A percentile compares a stretch with the other conserved stretches of the same genome.
These are phyloP conservation scores for Tetrao urogallus DNA, from an alignment of 2,113 vertebrate genomes.

Conservation along the genomic window DNA sequence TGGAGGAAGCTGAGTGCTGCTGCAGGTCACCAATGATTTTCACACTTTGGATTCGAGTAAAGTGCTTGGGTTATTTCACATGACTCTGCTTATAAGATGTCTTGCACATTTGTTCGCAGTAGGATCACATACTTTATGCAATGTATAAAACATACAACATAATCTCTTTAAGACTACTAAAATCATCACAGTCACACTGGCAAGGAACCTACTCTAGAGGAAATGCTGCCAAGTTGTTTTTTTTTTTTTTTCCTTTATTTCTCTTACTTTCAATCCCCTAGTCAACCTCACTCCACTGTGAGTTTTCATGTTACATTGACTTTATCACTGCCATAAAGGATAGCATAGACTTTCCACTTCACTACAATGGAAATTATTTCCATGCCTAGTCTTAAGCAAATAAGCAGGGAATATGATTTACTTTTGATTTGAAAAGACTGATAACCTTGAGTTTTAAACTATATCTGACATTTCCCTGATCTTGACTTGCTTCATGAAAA, in stretches of 20 bases:
- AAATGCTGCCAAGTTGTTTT: neutral
- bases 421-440: conserved; percentile 45
- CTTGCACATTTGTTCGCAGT: neutral
- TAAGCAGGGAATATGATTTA: conserved; percentile 32
- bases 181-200: neutral
- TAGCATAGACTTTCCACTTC: neutral
- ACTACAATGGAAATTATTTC: conserved; percentile 38
- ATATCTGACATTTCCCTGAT: conserved; percentile 54
- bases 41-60: neutral
- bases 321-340: conserved; percentile 28
- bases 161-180: conserved; percentile 7
- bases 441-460: conserved; percentile 69
- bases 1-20: neutral
- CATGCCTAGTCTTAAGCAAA: conserved; percentile 54
- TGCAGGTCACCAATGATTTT: neutral
- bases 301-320: neutral
- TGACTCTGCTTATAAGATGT: neutral
- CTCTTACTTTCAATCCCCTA: neutral
- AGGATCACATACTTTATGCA: neutral
- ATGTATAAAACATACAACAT: neutral
- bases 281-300: neutral
- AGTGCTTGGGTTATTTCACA: neutral
- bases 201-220: neutral
- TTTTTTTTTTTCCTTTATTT: neutral
- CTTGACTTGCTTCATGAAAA: conserved; percentile 45